Base-by-base conservation (phyloP, 2,888 invertebrate genomes). In the Apoderus coryli region DNA sequence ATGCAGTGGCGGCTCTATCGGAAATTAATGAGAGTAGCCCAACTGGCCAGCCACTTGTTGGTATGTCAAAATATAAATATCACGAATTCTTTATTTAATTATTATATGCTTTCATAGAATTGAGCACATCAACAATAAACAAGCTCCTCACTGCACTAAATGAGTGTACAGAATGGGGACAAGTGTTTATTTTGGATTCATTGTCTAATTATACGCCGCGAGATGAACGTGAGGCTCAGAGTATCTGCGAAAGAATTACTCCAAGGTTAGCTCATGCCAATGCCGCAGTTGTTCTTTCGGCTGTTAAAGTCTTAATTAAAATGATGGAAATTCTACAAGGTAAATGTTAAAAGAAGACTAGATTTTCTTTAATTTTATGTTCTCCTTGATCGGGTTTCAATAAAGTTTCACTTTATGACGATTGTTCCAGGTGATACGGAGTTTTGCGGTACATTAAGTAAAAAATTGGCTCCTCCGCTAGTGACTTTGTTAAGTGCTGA, bases 111-210 rank as follows among this genome's bases (percentile, higher is more conserved):
- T 37, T 42, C 41, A 4, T 46, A 69, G 90, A 92, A 60, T 84
- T 98, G 76, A 96, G 93, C 60, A 84, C 92, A 4, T 88, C 86
- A 29, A 95, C 95, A 0, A 93, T 98, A 44, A 98, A 98, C 63
- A 98, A 99, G 59, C 67, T 98, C 9, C 63, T 98, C 35, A 98
- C 98, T 0, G 98, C 98, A 4, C 66, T 99, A 26, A 98, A 98
- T 58, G 98, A 99, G 59, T 98, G 98, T 58, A 96, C 96, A 3
- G 98, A 99, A 59, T 92, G 92, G 92, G 92, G 90, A 0, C 95
- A 96, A 60, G 93, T 96, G 34, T 98, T 98, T 62, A 98, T 98
- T 44, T 64, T 98, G 45, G 98, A 98, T 60, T 90, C 95, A 0
- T 63, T 98, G 37, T 89, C 95, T 11, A 96, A 95, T 66, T 98